Evolutionary conservation across 2,113 vertebrate species (phyloP).

Genomic region (Hippocampus comes): DNA sequence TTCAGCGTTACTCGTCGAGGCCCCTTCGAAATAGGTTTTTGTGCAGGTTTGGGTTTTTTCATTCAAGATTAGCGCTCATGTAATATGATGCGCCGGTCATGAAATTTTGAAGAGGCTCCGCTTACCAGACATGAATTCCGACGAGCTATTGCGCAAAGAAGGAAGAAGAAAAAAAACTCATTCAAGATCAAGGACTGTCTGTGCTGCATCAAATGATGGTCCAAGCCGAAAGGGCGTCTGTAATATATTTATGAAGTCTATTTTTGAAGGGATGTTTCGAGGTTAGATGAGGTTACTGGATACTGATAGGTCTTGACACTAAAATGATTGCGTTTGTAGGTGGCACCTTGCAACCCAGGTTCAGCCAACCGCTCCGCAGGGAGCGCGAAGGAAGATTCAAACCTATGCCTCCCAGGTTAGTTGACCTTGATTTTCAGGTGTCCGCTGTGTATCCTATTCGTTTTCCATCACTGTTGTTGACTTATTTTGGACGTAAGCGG

Average conservation of each 20-base stretch:
- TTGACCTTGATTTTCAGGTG: neutral
- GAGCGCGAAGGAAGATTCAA: neutral
- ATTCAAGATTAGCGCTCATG: neutral
- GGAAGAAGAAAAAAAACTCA: neutral
- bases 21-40: conserved; percentile 18
- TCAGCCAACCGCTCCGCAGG: conserved; percentile 1
- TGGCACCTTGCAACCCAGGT: neutral
- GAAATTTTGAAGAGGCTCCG: conserved; percentile 17
- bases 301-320: conserved; percentile 15
- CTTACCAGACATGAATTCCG: conserved; percentile 29
- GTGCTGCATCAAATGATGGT: conserved; percentile 24
- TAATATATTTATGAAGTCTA: conserved; percentile 6
- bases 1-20: conserved; percentile 15
- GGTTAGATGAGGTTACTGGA: conserved; percentile 8
- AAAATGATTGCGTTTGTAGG: conserved; percentile 2
- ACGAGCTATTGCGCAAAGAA: conserved; percentile 4
- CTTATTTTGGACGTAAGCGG: neutral
- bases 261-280: conserved; percentile 25
- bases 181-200: conserved; percentile 29
- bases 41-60: neutral
- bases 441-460: neutral
- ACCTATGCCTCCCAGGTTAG: neutral
- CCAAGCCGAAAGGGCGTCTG: conserved; percentile 2
- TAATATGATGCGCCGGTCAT: conserved; percentile 12
- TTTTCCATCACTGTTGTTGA: neutral